Conservation (phyloP, 2,888 invertebrate species). For the Cinara cedri region DNA sequence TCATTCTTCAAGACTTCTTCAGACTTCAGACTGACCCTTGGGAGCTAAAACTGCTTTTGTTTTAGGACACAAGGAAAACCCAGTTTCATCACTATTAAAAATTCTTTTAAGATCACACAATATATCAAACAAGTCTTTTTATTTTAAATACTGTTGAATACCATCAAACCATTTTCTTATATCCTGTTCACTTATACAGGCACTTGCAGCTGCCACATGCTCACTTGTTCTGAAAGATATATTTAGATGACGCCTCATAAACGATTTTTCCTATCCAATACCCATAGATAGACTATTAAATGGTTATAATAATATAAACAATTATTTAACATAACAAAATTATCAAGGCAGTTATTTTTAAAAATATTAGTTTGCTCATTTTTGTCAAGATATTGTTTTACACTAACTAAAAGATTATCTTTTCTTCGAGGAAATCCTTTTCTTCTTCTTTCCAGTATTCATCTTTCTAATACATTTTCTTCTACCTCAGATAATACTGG, state of each 20-base stretch:
- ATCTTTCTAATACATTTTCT: constrained; percentile 31
- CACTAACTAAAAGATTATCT: constrained; percentile 25
- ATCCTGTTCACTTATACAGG: constrained; percentile 61
- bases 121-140: background rate
- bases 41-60: constrained; percentile 60
- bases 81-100: constrained; percentile 62
- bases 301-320: constrained; percentile 61
- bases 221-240: constrained; percentile 55
- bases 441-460: constrained; percentile 8
- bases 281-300: constrained; percentile 4
- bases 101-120: constrained; percentile 61
- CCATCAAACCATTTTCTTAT: constrained; percentile 60
- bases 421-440: constrained; percentile 27
- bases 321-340: constrained; percentile 33
- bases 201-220: constrained; percentile 61
- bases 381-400: constrained; percentile 31
- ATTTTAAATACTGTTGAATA: constrained; percentile 53
- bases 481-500: constrained; percentile 17
- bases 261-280: constrained; percentile 61
- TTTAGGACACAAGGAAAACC: constrained; percentile 61
- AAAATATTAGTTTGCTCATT: constrained; percentile 59
- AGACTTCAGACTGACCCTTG: too few relatives aligned
- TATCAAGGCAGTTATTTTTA: constrained; percentile 61
- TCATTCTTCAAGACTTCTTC: too few relatives aligned
- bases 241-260: constrained; percentile 61